Percentiles rank a stretch among this genome's conserved stretches.
Conservation (phyloP, 64 coral and sea anemone genomes). For the Anthopleura sola region DNA sequence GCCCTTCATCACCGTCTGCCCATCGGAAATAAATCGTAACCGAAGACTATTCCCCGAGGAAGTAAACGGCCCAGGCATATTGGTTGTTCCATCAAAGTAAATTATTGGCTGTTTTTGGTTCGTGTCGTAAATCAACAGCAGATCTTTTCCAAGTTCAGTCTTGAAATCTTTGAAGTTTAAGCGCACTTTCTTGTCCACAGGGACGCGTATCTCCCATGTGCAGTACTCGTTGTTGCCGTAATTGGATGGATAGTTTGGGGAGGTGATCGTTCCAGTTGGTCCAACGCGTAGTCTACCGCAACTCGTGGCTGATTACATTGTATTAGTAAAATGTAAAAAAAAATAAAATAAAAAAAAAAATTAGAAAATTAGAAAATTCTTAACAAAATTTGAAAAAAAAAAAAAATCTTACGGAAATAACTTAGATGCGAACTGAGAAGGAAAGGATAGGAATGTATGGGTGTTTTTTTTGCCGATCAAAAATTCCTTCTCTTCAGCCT, state of each 20-base stretch:
- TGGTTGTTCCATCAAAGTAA: slow-evolving; percentile 62
- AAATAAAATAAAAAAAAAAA: background rate
- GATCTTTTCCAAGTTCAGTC: slow-evolving; percentile 61
- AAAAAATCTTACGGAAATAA: background rate
- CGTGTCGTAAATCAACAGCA: slow-evolving; percentile 65
- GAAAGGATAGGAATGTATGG: too few species aligned
- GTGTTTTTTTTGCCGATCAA: too few species aligned
- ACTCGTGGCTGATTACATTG: slow-evolving; percentile 38
- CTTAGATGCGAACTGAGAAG: too few species aligned
- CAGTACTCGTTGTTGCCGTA: slow-evolving; percentile 75
- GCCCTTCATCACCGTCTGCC: slow-evolving; percentile 58
- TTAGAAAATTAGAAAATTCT: background rate
- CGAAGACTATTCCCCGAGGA: slow-evolving; percentile 66
- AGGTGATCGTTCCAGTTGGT: slow-evolving; percentile 45
- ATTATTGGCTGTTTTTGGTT: slow-evolving; percentile 15
- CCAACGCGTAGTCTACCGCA: slow-evolving; percentile 60
- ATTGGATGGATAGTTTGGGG: slow-evolving; percentile 57
- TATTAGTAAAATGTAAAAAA: background rate
- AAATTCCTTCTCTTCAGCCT: too few species aligned
- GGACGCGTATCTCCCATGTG: slow-evolving; percentile 79
- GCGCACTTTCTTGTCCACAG: slow-evolving; percentile 65
- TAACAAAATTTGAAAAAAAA: background rate
- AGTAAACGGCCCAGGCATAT: slow-evolving; percentile 55
- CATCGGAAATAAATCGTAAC: slow-evolving; percentile 65
- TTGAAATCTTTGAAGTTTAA: slow-evolving; percentile 71